Conservation (phyloP, 2,888 invertebrate genomes). For the Zygogramma bicolorata region DNA sequence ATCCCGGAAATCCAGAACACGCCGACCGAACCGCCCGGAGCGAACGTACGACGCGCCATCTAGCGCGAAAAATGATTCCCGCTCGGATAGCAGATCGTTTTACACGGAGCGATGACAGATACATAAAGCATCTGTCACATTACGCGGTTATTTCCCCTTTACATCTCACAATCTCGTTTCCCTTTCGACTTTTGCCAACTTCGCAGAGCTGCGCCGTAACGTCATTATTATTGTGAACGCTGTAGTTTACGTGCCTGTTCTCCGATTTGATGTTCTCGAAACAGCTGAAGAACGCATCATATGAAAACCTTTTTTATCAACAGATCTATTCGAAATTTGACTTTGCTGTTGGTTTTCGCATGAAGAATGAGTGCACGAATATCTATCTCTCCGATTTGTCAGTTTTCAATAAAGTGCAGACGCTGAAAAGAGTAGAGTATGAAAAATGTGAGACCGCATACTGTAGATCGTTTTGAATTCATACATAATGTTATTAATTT, state of each 20-base stretch:
- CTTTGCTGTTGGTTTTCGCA: too few relatives aligned
- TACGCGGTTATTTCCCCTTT: conserved; percentile 51
- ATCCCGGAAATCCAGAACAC: neutral
- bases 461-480: too few relatives aligned
- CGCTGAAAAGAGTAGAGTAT: too few relatives aligned
- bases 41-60: neutral
- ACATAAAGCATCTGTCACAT: conserved; percentile 52
- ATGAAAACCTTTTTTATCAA: too few relatives aligned
- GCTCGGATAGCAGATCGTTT: conserved; percentile 17
- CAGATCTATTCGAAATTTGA: too few relatives aligned
- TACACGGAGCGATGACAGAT: conserved; percentile 44
- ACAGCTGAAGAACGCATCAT: too few relatives aligned
- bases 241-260: conserved; percentile 4
- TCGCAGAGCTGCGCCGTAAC: too few relatives aligned
- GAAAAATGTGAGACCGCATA: too few relatives aligned
- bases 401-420: too few relatives aligned
- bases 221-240: conserved; percentile 15
- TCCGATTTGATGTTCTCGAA: conserved; percentile 14
- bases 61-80: conserved; percentile 9
- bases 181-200: conserved; percentile 28
- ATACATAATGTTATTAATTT: too few relatives aligned
- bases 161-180: conserved; percentile 36
- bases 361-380: too few relatives aligned
- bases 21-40: neutral
- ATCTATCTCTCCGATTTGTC: too few relatives aligned